A percentile compares a stretch with the other conserved stretches of the same genome.
Evolutionary conservation across 2,888 invertebrate species (phyloP).

Genomic region (Mamestra brassicae): DNA sequence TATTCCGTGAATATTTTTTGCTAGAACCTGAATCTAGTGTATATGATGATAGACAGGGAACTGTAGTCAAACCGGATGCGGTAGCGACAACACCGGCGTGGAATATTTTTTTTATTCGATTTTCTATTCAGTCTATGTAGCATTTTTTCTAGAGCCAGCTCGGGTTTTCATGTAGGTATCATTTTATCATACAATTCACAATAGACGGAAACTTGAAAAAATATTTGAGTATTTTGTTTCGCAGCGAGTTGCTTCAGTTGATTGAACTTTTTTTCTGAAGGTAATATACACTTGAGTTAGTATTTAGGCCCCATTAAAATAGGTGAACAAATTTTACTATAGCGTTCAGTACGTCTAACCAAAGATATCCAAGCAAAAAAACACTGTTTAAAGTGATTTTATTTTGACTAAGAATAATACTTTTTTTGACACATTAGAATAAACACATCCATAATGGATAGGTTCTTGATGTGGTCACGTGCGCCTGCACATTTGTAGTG

Average conservation of each 20-base stretch:
- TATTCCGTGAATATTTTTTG: neutral
- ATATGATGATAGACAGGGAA: neutral
- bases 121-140: conserved; percentile 23
- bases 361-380: no score
- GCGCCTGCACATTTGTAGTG: no score
- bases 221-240: neutral
- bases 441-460: no score
- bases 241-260: neutral
- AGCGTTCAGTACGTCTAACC: no score
- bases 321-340: no score
- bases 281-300: no score
- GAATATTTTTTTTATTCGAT: conserved; percentile 35
- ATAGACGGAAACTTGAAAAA: neutral
- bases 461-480: no score
- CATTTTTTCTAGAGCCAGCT: conserved; percentile 22
- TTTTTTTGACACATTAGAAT: no score
- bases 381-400: no score
- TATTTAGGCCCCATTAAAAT: no score
- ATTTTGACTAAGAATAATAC: no score
- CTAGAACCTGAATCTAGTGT: conserved; percentile 24
- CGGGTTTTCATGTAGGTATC: conserved; percentile 12
- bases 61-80: conserved; percentile 15
- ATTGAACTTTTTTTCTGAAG: neutral
- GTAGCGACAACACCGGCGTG: neutral
- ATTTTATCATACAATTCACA: conserved; percentile 14